Base-by-base conservation (phyloP, 1,140 invertebrate genomes). In the Meloidogyne chitwoodi region DNA sequence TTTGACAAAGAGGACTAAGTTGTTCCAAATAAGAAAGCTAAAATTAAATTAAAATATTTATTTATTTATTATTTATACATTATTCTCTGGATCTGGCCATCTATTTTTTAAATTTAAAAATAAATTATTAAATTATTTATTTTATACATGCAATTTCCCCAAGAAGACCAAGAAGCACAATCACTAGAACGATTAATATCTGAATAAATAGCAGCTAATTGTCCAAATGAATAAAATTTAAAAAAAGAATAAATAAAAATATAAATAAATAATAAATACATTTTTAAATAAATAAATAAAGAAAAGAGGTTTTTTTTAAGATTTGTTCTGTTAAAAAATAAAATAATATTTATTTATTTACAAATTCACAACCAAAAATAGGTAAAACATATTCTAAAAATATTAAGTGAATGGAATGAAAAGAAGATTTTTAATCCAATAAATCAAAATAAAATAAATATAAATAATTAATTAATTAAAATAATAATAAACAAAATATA, bases 201-300 rank as follows among this genome's bases (percentile, higher is more conserved):
- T 22, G 85, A 87, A 38, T 86, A 86, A 56, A 86, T 83, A 31
- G 85, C 84, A n/a, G 85, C 85, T 65, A 86, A 71, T 64, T 86
- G 85, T 31, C 74, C 65, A 34, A 74, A 1, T 1, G 38, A 27
- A 34, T 29, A 14, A 26, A 31, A 14, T 22, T 27, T 24, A n/a
- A 68, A 41, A 31, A n/a, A 24, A 64, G 68, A 2, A 75, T 31
- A 22, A 11, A 38, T 12, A 48, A 67, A 19, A 31, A 66, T 27
- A 44, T 2, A n/a, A 38, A 66, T 26, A 22, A 38, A 22, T 29
- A 65, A 65, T 14, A 38, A 66, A 66, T 38, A 22, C 27, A 38
- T 31, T 31, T 29, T n/a, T 19, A 65, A 29, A 24, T 29, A 10
- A 6, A 22, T 14, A n/a, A 38, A 27, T 5, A 27, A 6, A 22